A percentile compares a stretch with the other conserved stretches of the same genome.
Conservation (phyloP, 2,888 invertebrate genomes). For the Xestia sexstrigata region DNA sequence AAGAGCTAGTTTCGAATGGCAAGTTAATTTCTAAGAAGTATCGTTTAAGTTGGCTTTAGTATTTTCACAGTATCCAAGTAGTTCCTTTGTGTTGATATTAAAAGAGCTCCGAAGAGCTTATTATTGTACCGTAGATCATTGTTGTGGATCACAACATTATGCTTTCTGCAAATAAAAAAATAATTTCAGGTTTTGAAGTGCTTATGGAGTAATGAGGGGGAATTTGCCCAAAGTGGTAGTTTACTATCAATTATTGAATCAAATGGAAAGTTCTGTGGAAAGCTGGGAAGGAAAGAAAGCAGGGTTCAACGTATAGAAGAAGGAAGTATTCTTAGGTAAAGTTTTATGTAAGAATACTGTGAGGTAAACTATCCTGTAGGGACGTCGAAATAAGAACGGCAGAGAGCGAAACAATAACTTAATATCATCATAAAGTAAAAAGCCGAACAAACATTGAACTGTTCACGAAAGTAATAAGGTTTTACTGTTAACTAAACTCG, state of each 20-base stretch:
- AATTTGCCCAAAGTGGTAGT: conserved; percentile 41
- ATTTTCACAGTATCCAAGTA: conserved; percentile 67
- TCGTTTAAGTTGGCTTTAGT: conserved; percentile 31
- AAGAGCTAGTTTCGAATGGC: conserved; percentile 26
- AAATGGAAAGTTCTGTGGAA: conserved; percentile 48
- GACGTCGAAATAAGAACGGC: background rate
- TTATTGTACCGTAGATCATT: conserved; percentile 54
- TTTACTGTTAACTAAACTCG: conserved; percentile 15
- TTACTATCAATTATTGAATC: conserved; percentile 40
- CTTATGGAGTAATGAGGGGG: conserved; percentile 46
- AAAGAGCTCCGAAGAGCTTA: conserved; percentile 58
- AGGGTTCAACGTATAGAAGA: background rate
- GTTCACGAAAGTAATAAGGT: background rate
- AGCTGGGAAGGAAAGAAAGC: conserved; percentile 33
- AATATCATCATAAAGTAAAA: conserved; percentile 4
- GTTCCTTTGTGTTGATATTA: conserved; percentile 67
- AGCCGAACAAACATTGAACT: conserved; percentile 17
- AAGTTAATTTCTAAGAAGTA: conserved; percentile 1
- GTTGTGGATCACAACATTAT: conserved; percentile 47
- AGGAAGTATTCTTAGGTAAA: background rate
- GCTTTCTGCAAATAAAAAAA: conserved; percentile 54
- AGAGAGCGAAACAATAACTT: background rate
- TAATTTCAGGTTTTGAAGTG: conserved; percentile 36
- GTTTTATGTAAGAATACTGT: background rate
- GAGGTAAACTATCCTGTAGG: background rate